Evolutionary conservation across 2,113 vertebrate species (phyloP).

Genomic region (Catharus bicknelli): DNA sequence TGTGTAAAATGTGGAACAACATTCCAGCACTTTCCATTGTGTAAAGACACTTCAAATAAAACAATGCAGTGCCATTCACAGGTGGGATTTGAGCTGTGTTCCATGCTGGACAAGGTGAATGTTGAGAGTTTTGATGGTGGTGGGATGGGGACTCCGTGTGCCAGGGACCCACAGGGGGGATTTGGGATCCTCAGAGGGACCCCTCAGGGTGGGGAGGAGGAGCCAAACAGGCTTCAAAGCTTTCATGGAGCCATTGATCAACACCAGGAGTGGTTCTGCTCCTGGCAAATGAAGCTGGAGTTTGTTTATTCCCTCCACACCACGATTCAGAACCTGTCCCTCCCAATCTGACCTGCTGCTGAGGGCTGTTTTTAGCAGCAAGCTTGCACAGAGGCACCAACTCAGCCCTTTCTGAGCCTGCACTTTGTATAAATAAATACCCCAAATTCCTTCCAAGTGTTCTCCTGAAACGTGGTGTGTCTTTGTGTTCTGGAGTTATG

Average conservation of each 20-base stretch:
- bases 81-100: not conserved
- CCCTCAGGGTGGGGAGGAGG: not conserved
- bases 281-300: not conserved
- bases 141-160: not conserved
- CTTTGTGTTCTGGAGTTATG: not conserved
- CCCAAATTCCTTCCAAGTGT: not conserved
- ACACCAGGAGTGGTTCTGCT: not conserved
- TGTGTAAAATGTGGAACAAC: constrained; percentile 25
- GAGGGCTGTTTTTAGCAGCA: not conserved
- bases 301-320: accelerated
- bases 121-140: accelerated
- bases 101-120: not conserved
- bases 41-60: constrained; percentile 64
- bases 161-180: not conserved
- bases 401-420: not conserved
- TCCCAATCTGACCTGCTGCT: not conserved
- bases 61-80: constrained; percentile 36
- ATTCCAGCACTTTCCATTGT: constrained; percentile 44
- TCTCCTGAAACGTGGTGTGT: not conserved
- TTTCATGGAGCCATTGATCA: not conserved
- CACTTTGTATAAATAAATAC: constrained; percentile 1
- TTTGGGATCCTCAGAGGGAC: not conserved
- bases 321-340: not conserved
- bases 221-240: not conserved
- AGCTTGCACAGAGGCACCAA: not conserved